Evolutionary conservation across 2,113 vertebrate genomes (phyloP), one percentile per base, ranked within the genome.

Genomic region (Corythaixoides concolor): DNA sequence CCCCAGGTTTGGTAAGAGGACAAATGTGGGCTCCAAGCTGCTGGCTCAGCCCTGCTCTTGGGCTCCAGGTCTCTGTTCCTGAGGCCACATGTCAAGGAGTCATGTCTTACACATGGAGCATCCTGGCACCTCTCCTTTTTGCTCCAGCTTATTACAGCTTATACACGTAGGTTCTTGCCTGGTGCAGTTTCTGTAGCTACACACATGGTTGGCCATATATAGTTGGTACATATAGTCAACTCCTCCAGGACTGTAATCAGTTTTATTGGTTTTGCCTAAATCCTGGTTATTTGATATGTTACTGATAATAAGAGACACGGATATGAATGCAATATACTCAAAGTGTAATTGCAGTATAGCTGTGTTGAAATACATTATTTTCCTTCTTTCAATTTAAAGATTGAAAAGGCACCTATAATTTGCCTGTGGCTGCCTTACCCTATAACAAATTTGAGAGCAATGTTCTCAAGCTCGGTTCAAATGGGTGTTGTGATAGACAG

Each of bases 151-250:
- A 11, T 30, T 67, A 4, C 49, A 18, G 14, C 3, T 43, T 7
- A 12, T 16, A 5, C 22, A 6, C 2, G 0, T 7, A 64, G 26
- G 6, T 5, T 9, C 14, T 28, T 32, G 60, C 23, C 26, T 45
- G 53, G n/a, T 75, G 62, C 10, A 14, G 11, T 15, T 76, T 23
- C 56, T 35, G 18, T 15, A 55, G 20, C 20, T 59, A 4, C 3
- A 5, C 3, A 15, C 6, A 1, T 5, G 24, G 16, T 52, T 63
- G 49, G 18, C 63, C 18, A 9, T 11, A 12, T 3, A 4, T 13
- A 8, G 27, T 2, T 5, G 32, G 35, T 30, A 55, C 21, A 12
- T 21, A 19, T 3, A 53, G 21, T 14, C 80, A 52, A 6, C 8
- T 37, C 30, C 39, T 73, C 12, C 37, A 35, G 35, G 37, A 6